These are phyloP conservation scores for Acrobasis consociella DNA, from an alignment of 2,888 invertebrate genomes.

Conservation along the genomic window DNA sequence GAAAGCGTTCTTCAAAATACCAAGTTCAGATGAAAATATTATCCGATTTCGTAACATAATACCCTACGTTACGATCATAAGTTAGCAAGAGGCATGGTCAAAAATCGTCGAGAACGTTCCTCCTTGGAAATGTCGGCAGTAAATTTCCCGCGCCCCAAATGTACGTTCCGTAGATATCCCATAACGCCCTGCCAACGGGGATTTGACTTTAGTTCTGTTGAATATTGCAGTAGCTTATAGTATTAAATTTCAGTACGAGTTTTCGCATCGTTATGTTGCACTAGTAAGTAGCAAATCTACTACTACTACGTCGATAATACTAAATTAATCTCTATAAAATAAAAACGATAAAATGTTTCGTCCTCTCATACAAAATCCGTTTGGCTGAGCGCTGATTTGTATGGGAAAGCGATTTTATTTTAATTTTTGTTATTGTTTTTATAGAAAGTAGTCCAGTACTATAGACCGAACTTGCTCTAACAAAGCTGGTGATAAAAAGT, in stretches of 20 bases:
- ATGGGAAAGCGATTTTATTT: no score
- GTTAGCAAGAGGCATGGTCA: conserved; percentile 13
- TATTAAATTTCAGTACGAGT: neutral
- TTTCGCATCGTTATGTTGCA: neutral
- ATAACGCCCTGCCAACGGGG: conserved; percentile 1
- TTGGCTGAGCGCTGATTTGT: no score
- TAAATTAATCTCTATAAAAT: no score
- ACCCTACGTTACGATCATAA: neutral
- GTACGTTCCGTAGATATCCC: conserved; percentile 5
- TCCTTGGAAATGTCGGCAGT: conserved; percentile 13
- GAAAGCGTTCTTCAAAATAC: neutral
- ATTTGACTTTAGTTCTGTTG: neutral
- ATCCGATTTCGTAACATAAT: neutral
- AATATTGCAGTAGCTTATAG: conserved; percentile 4
- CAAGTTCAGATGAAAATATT: neutral
- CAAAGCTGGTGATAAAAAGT: no score
- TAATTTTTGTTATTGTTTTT: no score
- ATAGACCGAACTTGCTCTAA: no score
- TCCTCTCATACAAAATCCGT: no score
- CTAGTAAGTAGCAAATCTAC: neutral
- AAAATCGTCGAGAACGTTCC: conserved; percentile 16
- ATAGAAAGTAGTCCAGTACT: no score
- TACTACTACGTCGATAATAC: no score
- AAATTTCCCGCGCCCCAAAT: conserved; percentile 17
- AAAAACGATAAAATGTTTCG: no score